Evolutionary conservation across 2,797 vertebrate genomes (phyloP), one percentile per base, ranked within the genome.

Genomic region (Lateolabrax maculatus): DNA sequence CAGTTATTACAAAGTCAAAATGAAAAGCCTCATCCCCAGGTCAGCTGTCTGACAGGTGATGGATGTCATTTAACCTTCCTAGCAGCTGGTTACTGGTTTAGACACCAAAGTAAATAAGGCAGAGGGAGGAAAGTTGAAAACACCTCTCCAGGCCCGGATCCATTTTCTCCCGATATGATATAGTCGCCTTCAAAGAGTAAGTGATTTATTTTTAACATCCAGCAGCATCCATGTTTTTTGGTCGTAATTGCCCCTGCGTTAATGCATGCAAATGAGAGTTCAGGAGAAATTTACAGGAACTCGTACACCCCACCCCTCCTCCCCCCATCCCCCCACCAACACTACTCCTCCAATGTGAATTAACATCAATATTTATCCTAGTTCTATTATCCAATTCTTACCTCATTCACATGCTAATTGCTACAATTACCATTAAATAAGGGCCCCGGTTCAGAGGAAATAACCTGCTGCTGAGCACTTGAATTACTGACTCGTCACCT

Each of bases 371-470:
- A 95, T 96, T 94, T 96, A 95, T 93, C 94, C 94, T 91, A 91
- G 86, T 96, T 95, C 92, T 90, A 94, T 94, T 94, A 94, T 96
- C 95, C 96, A 92, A 93, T 36, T 86, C 95, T 95, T 94, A 94
- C 95, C 95, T 96, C 95, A 96, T 97, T 96, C 96, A 92, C 94
- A 97, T 96, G 95, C 95, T 97, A 97, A 97, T 97, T 95, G 96
- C 95, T 90, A 95, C 96, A 97, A 97, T 97, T 97, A 97, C 92
- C 95, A 95, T 96, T 96, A 96, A 96, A 96, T 96, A 96, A 97
- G 95, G 93, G 95, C 94, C 94, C 91, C 90, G 81, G 93, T 92
- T 94, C 91, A 92, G 85, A 92, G 90, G 90, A 92, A 93, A 92
- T 91, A 89, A 94, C 92, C 93, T 90, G 92, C 91, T 87, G 90